A percentile compares a stretch with the other conserved stretches of the same genome.
Evolutionary conservation across 2,888 invertebrate genomes (phyloP).

Genomic region (Lamellibrachia columna): DNA sequence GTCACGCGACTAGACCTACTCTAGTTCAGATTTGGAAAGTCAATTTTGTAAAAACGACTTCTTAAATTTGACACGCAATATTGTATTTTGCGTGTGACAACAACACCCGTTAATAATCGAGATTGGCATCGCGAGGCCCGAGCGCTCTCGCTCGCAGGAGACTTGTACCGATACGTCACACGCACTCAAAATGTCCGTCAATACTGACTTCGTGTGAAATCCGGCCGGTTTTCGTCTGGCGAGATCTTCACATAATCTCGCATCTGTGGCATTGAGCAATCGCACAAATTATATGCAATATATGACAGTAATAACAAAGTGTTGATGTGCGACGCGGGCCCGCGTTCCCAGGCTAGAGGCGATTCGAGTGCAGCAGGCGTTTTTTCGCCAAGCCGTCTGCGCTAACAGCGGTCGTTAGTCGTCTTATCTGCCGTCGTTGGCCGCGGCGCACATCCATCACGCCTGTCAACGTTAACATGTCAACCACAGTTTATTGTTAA

Average conservation of each 20-base stretch:
- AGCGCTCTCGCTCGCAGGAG: neutral
- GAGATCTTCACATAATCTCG: neutral
- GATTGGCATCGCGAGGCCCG: neutral
- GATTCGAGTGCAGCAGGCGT: neutral
- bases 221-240: neutral
- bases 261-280: neutral
- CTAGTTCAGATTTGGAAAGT: neutral
- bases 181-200: neutral
- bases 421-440: neutral
- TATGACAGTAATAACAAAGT: neutral
- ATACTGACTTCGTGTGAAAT: neutral
- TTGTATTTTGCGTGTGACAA: neutral
- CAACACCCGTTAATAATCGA: neutral
- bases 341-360: neutral
- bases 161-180: neutral
- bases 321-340: neutral
- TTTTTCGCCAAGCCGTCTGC: neutral
- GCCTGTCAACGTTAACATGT: slow-evolving; percentile 12
- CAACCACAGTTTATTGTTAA: neutral
- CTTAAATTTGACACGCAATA: neutral
- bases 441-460: neutral
- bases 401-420: neutral
- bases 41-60: neutral
- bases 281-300: neutral
- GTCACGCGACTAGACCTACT: neutral